Evolutionary conservation across 2,888 invertebrate genomes (phyloP).

Genomic region (Pristionchus japonicus): DNA sequence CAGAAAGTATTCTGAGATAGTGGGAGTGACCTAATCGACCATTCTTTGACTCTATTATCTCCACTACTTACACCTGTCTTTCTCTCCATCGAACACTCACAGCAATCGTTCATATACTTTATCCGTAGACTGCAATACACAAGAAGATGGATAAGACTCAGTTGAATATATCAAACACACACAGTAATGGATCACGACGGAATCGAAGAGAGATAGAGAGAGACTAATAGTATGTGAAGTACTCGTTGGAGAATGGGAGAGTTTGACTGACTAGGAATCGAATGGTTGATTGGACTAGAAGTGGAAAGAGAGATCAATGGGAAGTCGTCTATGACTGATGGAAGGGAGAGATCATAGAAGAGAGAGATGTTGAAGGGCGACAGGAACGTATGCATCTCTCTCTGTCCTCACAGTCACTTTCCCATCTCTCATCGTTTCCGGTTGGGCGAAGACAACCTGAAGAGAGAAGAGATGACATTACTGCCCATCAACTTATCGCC

Average conservation of each 20-base stretch:
- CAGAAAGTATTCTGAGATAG: background rate
- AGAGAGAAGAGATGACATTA: no score
- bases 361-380: slow-evolving; percentile 66
- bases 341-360: slow-evolving; percentile 57
- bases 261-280: background rate
- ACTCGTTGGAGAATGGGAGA: background rate
- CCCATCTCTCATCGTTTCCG: slow-evolving; percentile 68
- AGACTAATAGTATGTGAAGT: background rate
- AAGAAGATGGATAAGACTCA: slow-evolving; percentile 15
- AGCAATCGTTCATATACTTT: background rate
- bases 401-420: slow-evolving; percentile 71
- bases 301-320: background rate
- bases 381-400: slow-evolving; percentile 66
- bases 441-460: slow-evolving; percentile 74
- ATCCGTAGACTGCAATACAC: slow-evolving; percentile 15
- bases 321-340: background rate
- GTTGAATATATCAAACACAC: background rate
- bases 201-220: background rate
- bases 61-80: background rate
- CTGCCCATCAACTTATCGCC: background rate
- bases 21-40: background rate
- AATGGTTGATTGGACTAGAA: background rate
- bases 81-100: background rate
- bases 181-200: background rate
- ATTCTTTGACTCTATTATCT: background rate